These are phyloP conservation scores for Trichopoda pennipes DNA, from an alignment of 2,888 invertebrate species.

Conservation along the genomic window DNA sequence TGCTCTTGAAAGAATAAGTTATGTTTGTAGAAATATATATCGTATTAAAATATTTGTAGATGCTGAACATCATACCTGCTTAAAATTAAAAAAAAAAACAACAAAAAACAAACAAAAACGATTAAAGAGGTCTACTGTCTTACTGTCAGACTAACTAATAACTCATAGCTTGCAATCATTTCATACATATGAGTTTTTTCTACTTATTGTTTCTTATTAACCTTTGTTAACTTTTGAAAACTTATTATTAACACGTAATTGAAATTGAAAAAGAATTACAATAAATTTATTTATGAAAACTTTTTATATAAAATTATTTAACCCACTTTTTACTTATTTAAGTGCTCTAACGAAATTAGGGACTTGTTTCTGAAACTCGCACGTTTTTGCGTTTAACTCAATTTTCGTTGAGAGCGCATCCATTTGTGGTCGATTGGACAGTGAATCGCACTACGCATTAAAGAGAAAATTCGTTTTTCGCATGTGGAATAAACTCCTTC, in stretches of 20 bases:
- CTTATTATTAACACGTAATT: not conserved
- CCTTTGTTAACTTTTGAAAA: not conserved
- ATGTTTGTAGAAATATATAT: not conserved
- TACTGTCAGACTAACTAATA: not conserved
- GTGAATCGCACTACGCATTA: too few species aligned
- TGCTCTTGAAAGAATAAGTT: constrained; percentile 17
- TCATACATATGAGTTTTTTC: not conserved
- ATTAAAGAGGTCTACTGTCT: too few species aligned
- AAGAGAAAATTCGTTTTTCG: too few species aligned
- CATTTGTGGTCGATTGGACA: too few species aligned
- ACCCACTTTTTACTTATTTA: too few species aligned
- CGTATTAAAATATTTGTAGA: not conserved
- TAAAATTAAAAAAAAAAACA: not conserved
- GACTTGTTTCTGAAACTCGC: too few species aligned
- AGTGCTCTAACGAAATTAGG: too few species aligned
- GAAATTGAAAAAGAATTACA: not conserved
- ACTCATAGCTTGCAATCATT: not conserved
- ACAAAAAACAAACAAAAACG: too few species aligned
- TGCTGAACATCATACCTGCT: not conserved
- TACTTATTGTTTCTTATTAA: not conserved
- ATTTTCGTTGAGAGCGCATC: too few species aligned
- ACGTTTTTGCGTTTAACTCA: too few species aligned
- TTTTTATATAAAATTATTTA: not conserved
- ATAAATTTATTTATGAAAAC: not conserved
- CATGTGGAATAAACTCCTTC: too few species aligned